Evolutionary conservation across 1,140 invertebrate genomes (phyloP), one percentile per base, ranked within the genome.

Genomic region (Polypedilum pembai): DNA sequence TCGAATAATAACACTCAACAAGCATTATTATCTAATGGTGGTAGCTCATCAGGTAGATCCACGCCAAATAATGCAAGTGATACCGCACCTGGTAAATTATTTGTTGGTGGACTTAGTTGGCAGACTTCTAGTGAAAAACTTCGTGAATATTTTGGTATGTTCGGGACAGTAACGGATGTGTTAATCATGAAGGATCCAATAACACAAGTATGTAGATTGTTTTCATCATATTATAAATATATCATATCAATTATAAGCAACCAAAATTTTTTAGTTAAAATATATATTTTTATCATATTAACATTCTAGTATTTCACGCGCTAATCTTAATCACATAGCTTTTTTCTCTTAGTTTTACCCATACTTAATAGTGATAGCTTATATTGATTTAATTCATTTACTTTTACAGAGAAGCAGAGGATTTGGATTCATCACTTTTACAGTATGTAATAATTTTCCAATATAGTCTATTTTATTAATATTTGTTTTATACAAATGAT

Each of bases 131-230:
- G 91, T 41, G 93, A 96, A 81, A 95, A 94, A 81, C 86, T 96
- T 7, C 86, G 91, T 78, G 92, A 94, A 77, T 95, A 96, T 80
- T 96, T 96, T 79, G 90, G 91, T 74, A 94, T 94, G 89, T 96
- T 94, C 78, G 94, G 94, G 74, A 90, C 90, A 3, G 93, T 95
- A 75, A 92, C 92, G n/a, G 93, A 95, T 81, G 93, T 95, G 69
- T 88, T 95, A 73, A 94, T 95, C 78, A 95, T 95, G 93, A 95
- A 95, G 86, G 93, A 95, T 85, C 93, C 93, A 2, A 90, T 95
- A 15, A 95, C 93, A 76, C 93, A 95, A 92, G 94, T 95, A 85
- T 84, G 82, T 83, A n/a, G 17, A 8, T 18, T 75, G 7, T 56
- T 24, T 56, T 33, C 24, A 33, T 33, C 24, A 33, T 33, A 33